Percentiles rank a stretch among this genome's conserved stretches.
Evolutionary conservation across 2,113 vertebrate genomes (phyloP).

Genomic region (Lagenorhynchus albirostris): DNA sequence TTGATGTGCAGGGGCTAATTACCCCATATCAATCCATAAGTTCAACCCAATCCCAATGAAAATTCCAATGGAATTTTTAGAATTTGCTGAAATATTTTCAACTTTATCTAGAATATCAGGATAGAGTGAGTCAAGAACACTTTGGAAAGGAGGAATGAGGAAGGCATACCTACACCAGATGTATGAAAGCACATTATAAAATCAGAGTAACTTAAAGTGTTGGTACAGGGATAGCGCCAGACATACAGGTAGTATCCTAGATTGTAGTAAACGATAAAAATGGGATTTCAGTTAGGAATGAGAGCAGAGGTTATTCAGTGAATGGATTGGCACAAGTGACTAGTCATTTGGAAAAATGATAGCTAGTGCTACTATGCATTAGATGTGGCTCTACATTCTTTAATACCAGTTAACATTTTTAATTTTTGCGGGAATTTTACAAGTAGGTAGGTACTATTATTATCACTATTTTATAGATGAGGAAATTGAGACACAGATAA

Average conservation of each 20-base stretch:
- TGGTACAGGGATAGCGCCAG: background rate
- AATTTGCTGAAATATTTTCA: background rate
- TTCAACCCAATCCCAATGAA: background rate
- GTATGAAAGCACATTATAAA: background rate
- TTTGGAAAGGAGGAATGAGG: background rate
- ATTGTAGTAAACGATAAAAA: background rate
- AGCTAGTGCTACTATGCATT: background rate
- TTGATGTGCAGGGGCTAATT: background rate
- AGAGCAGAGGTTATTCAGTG: background rate
- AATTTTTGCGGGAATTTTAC: background rate
- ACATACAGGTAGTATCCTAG: background rate
- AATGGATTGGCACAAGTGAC: background rate
- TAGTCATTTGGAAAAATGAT: background rate
- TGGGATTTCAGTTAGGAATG: background rate
- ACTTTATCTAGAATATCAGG: background rate
- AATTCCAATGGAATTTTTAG: background rate
- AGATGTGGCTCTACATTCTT: background rate
- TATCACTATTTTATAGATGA: background rate
- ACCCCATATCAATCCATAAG: background rate
- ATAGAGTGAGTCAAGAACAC: background rate
- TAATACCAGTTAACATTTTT: background rate
- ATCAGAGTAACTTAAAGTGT: background rate
- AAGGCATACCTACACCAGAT: background rate
- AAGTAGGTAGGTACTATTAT: background rate
- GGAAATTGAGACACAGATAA: background rate